Percentiles rank a stretch among this genome's conserved stretches.
Evolutionary conservation across 92 coral and sea anemone genomes (phyloP).

Genomic region (Pocillopora grandis): DNA sequence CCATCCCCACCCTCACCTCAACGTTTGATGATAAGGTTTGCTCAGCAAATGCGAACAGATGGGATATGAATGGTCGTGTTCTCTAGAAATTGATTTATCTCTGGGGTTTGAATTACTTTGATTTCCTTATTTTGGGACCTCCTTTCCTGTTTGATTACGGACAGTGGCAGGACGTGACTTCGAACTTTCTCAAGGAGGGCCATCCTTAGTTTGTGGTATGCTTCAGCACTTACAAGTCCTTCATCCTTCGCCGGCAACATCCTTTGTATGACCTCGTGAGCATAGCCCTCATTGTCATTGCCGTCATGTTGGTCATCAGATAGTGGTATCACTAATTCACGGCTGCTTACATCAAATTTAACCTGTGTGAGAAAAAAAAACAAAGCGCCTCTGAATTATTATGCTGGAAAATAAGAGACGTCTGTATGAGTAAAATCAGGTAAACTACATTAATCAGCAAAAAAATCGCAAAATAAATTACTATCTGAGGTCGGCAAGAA

Average conservation of each 20-base stretch:
- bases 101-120: constrained; percentile 28
- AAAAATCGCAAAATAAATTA: too few species aligned
- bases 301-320: neutral
- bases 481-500: too few species aligned
- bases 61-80: constrained; percentile 12
- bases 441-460: too few species aligned
- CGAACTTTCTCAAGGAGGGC: neutral
- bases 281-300: neutral
- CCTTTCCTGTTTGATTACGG: constrained; percentile 20
- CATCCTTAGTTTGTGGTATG: constrained; percentile 40
- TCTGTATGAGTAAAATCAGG: too few species aligned
- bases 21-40: neutral
- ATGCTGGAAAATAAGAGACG: too few species aligned
- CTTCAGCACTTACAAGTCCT: constrained; percentile 47
- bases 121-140: constrained; percentile 40
- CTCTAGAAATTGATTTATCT: constrained; percentile 15
- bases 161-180: neutral
- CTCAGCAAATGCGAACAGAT: neutral
- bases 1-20: neutral
- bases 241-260: constrained; percentile 45
- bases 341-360: too few species aligned
- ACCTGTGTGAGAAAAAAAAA: too few species aligned
- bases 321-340: too few species aligned
- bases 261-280: constrained; percentile 1
- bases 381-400: too few species aligned